A percentile compares a stretch with the other conserved stretches of the same genome.
Evolutionary conservation across 2,113 vertebrate species (phyloP).

Genomic region (Leucopsar rothschildi): DNA sequence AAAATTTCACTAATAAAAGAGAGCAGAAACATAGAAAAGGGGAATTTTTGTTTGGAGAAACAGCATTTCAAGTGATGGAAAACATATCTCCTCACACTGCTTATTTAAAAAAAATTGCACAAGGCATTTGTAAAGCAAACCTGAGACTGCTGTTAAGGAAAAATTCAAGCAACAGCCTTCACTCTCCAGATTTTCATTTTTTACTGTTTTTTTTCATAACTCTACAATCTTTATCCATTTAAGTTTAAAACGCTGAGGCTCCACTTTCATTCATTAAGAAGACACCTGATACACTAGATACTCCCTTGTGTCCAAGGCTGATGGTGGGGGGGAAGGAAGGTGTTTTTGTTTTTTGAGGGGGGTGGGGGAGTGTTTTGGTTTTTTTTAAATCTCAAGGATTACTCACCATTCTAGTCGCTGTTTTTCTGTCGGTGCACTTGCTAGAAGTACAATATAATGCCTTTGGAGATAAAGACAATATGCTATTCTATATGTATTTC

Average conservation of each 20-base stretch:
- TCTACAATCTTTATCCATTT: neutral
- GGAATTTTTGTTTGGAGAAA: neutral
- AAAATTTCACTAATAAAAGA: neutral
- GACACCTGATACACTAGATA: neutral
- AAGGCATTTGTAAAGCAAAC: neutral
- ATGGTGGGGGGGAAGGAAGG: neutral
- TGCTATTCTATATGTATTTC: slow-evolving; percentile 70
- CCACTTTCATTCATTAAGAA: neutral
- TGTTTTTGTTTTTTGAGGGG: neutral
- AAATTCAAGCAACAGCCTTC: neutral
- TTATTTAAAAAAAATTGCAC: neutral
- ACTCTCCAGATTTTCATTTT: neutral
- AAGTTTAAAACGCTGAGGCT: neutral
- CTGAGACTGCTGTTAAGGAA: neutral
- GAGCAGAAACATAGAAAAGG: neutral
- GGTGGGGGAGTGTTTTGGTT: neutral
- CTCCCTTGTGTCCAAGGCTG: neutral
- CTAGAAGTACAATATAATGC: slow-evolving; percentile 92
- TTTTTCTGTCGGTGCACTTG: slow-evolving; percentile 85
- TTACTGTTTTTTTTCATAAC: neutral
- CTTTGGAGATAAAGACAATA: slow-evolving; percentile 87
- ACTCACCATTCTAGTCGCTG: slow-evolving; percentile 90
- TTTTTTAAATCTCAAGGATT: neutral
- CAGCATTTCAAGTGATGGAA: neutral
- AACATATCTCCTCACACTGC: neutral